A percentile compares a stretch with the other conserved stretches of the same genome.
phyloP scores from a whole-genome alignment of 2,113 vertebrate species.

The Myodes glareolus region DNA sequence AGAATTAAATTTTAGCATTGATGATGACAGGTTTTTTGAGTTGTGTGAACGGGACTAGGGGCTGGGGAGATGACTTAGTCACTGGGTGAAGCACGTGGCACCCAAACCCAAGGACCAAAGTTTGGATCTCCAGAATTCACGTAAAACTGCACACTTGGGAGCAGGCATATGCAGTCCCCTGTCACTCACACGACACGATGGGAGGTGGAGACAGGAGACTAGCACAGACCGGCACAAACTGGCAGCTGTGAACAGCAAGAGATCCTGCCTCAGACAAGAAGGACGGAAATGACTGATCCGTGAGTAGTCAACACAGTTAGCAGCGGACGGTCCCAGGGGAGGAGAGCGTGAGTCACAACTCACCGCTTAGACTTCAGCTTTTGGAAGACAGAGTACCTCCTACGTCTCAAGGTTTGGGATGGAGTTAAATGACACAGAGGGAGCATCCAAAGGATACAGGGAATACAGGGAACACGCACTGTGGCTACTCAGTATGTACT shows the following conservation, averaged over 20 bases:
- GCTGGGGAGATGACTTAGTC: neutral
- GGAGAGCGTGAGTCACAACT: neutral
- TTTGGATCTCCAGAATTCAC: neutral
- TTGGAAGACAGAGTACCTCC: neutral
- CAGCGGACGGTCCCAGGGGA: neutral
- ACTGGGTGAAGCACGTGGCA: neutral
- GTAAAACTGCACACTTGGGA: neutral
- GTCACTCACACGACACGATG: neutral
- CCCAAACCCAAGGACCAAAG: neutral
- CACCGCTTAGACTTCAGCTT: neutral
- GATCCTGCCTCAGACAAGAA: neutral
- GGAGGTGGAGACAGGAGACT: neutral
- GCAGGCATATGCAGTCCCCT: neutral
- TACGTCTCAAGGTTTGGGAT: neutral
- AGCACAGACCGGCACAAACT: neutral
- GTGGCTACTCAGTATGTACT: neutral
- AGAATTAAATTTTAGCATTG: neutral
- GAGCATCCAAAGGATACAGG: neutral
- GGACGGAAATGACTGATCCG: neutral
- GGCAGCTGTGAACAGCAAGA: neutral
- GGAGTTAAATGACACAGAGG: neutral
- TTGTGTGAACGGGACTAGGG: neutral
- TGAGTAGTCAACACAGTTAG: neutral
- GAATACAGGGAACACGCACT: neutral
- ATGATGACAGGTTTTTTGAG: neutral